Conservation (phyloP, 1,140 invertebrate species). For the Diorhabda elongata region DNA sequence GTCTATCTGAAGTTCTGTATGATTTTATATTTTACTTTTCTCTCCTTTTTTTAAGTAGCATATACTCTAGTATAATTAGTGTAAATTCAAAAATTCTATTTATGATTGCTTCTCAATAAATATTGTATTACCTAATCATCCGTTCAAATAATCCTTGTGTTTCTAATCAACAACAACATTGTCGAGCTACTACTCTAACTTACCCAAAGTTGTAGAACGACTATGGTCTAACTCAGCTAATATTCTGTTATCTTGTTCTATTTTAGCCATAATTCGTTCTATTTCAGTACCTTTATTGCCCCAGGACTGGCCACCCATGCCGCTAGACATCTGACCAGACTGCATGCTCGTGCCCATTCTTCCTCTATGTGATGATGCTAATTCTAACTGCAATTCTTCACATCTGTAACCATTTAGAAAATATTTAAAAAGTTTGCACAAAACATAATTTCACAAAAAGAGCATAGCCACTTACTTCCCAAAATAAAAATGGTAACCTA, state of each 20-base stretch:
- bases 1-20: no score
- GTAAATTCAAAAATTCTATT: neutral
- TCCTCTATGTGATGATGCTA: conserved; percentile 58
- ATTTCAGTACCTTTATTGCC: conserved; percentile 73
- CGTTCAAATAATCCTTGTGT: neutral
- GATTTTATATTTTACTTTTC: no score
- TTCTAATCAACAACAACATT: conserved; percentile 3
- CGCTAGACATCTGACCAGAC: conserved; percentile 43
- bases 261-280: conserved; percentile 90
- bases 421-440: no score
- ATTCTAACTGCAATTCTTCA: conserved; percentile 81
- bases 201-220: conserved; percentile 53
- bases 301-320: conserved; percentile 50
- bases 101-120: neutral
- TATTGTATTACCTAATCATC: neutral
- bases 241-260: conserved; percentile 83
- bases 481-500: no score
- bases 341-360: conserved; percentile 36
- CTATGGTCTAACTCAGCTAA: conserved; percentile 85
- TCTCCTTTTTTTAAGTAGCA: no score
- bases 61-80: no score
- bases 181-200: conserved; percentile 28
- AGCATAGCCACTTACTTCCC: no score
- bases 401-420: conserved; percentile 51
- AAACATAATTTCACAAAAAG: no score